Base-by-base conservation (phyloP, 2,888 invertebrate species). In the Phortica okadai region DNA sequence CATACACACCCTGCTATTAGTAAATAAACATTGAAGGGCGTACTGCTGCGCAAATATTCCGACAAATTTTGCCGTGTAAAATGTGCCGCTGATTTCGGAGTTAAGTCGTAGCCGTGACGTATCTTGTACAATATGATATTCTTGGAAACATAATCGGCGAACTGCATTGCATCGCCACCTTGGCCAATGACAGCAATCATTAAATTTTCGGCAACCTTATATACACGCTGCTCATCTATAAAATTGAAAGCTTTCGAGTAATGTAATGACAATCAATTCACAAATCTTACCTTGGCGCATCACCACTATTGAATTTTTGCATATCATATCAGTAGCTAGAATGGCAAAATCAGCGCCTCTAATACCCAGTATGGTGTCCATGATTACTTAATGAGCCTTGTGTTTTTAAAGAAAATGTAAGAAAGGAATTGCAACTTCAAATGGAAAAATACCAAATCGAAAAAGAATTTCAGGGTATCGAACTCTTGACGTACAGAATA, bases 101-200 rank as follows among this genome's bases (percentile, higher is more conserved):
- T 96, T 75, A 99, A 91, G 91, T 98, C 98, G 91, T 99, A 99
- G 2, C 97, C 97, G 92, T 99, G 98, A 81, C 98, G 94, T 97
- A 99, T 98, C 93, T 98, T 98, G 91, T 99, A 99, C 66, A 99
- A 93, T 86, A 98, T 97, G 83, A 99, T 96, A 91, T 99, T 99
- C 91, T 99, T 98, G 6, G 96, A 95, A 86, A 99, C 98, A 90
- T 97, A 99, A 90, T 99, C 98, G 0, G 98, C 97, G 92, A 99
- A 99, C 90, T 99, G 98, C 59, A 95, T 96, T 0, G 98, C 96
- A 90, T 99, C 99, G 1, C 99, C 99, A 44, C 96, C 93, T 91
- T 99, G 98, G 6, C 99, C 99, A 84, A 95, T 95, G 16, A 97
- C 95, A 56, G 96, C 96, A 96, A 99, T 97, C 75, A 97, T 93